Base-by-base conservation (phyloP, 1,140 invertebrate genomes). In the Polypedilum vanderplanki region DNA sequence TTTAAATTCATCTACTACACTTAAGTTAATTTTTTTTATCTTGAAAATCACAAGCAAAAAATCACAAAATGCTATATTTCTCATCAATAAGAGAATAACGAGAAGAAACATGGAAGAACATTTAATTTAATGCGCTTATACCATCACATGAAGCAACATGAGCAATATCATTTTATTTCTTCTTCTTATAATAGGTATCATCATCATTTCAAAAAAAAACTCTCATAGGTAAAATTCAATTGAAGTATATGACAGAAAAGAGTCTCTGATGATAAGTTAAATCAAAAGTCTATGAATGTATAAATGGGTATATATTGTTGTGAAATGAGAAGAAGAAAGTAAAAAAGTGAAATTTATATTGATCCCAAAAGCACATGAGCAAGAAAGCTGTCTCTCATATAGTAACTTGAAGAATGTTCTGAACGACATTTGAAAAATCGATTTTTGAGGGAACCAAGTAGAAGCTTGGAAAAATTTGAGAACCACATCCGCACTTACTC, bases 361-460 rank as follows among this genome's bases (percentile, higher is more conserved):
- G 24, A 33, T 33, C 24, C 24, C 24, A 33, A 33, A 33, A 33
- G 24, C 24, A 33, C 5, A 33, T 3, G 24, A 33, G 5, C 1
- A 3, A 33, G 24, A n/a, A n/a, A n/a, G n/a, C n/a, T 33, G 24
- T 33, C 24, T 33, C 24, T 70, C 65, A 70, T 18, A 70, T 22
- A 3, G 65, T 70, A 10, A 70, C 65, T 70, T 70, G 65, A 10
- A 70, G 91, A 75, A 95, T 89, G 81, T 94, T 95, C 81, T 94
- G 91, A 46, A 95, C 91, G 74, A 91, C 89, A 81, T 92, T 93
- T 75, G 91, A 92, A 85, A 91, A 90, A 80, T 95, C 93, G 67
- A 95, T 90, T 83, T 93, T 94, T 3, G 91, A 93, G 73, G 92
- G 92, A 78, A 92, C 90, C 74, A 95, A 83, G 82, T 94, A 94